These are phyloP conservation scores for Strigops habroptila DNA, from an alignment of 2,113 vertebrate species.

Conservation along the genomic window DNA sequence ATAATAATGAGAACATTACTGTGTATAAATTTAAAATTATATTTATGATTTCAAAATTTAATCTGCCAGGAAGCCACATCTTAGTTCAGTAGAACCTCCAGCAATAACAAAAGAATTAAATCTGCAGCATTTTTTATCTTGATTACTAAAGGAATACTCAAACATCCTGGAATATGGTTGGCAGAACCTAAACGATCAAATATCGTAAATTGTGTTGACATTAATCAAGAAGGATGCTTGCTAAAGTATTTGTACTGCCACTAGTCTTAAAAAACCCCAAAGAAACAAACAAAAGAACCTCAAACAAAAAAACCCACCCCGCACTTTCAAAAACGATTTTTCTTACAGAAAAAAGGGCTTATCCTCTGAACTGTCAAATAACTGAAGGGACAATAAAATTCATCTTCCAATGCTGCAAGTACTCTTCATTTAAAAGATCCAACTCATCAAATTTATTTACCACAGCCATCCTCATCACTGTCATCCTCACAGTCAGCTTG, in stretches of 20 bases:
- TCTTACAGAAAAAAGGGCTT: background rate
- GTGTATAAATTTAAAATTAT: background rate
- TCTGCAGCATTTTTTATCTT: background rate
- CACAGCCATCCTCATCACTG: conserved; percentile 94
- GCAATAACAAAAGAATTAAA: background rate
- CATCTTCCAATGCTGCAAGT: background rate
- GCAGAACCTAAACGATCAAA: background rate
- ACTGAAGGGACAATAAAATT: background rate
- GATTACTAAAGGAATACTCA: background rate
- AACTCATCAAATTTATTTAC: conserved; percentile 64
- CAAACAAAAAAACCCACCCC: no score
- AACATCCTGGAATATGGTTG: background rate
- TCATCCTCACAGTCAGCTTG: conserved; percentile 92
- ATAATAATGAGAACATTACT: background rate
- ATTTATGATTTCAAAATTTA: background rate
- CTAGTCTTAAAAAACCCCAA: background rate
- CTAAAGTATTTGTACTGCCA: background rate
- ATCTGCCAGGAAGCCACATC: background rate
- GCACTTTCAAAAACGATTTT: background rate
- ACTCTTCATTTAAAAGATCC: background rate
- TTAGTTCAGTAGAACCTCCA: background rate
- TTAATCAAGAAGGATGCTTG: background rate
- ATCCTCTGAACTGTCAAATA: background rate
- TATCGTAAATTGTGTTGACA: background rate
- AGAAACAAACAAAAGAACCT: background rate